Evolutionary conservation across 2,888 invertebrate species (phyloP), one percentile per base, ranked within the genome.

Genomic region (Thyatira batis): DNA sequence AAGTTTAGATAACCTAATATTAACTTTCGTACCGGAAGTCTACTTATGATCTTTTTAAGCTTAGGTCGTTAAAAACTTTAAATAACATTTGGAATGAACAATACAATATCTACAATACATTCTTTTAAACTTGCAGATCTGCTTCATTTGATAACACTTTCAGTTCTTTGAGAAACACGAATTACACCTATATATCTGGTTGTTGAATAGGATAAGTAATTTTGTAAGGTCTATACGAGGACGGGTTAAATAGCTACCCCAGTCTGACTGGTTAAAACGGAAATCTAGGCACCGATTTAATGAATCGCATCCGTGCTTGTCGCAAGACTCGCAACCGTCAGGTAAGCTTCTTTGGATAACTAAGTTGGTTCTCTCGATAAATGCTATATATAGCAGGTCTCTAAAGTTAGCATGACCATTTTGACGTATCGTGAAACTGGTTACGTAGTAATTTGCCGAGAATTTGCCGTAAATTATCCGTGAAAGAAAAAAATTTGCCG

Each of bases 201-300:
- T 25, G 17, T 46, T 23, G 45, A 46, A 46, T 25, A 25, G 17
- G 13, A 39, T 39, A 46, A 23, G 45, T 4, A 25, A 27, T 27
- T 20, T 17, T 28, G 27, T 20, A 64, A 70, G 63, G 65, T 73
- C 65, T 62, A 61, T 60, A 65, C 55, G 63, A 57, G 58, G 66
- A 73, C 71, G 67, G 59, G 54, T 66, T 65, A 71, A 74, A 71
- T 72, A 75, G 61, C 67, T 72, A 75, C 67, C 70, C 69, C 60
- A 60, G 83, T 76, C 59, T 67, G 76, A 86, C 89, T 70, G 81
- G 89, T 88, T 89, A 78, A 82, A 84, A 82, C 89, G 91, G 89
- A 89, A 86, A 89, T 80, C 81, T 83, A 83, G 78, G 77, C 79
- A 78, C 71, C 70, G 79, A 78, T 81, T 87, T 85, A 88, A 90